A percentile compares a stretch with the other conserved stretches of the same genome.
These are phyloP conservation scores for Drosophila littoralis DNA, from an alignment of 1,140 invertebrate genomes.

Conservation along the genomic window DNA sequence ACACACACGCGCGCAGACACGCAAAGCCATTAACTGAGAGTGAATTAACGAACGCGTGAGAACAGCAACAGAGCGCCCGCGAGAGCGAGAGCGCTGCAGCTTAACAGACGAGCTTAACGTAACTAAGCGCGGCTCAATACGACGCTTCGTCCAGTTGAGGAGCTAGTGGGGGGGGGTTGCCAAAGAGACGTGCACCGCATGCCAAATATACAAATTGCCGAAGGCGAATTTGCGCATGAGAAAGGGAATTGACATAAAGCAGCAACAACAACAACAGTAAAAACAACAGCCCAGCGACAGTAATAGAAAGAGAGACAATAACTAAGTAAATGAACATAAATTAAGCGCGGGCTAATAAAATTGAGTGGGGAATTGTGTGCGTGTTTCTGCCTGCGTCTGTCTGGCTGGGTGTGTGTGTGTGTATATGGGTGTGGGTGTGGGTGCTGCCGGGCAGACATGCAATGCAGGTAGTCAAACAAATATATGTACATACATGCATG, in stretches of 20 bases:
- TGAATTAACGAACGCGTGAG: constrained; percentile 20
- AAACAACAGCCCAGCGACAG: constrained; percentile 22
- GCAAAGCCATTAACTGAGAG: constrained; percentile 29
- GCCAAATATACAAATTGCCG: constrained; percentile 35
- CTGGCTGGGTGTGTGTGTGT: neutral
- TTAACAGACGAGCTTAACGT: constrained; percentile 65
- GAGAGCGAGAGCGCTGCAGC: constrained; percentile 31
- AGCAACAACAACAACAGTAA: constrained; percentile 34
- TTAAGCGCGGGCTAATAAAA: constrained; percentile 44
- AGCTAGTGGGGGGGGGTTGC: neutral
- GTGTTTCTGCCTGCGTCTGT: constrained; percentile 2
- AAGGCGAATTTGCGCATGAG: constrained; percentile 1
- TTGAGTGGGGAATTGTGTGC: constrained; percentile 12
- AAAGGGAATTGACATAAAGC: constrained; percentile 29
- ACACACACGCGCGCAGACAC: neutral
- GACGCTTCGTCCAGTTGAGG: constrained; percentile 14
- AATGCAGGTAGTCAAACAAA: constrained; percentile 22
- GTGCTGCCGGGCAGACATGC: constrained; percentile 27
- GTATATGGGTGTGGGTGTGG: constrained; percentile 11
- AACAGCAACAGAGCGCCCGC: neutral
- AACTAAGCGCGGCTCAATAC: constrained; percentile 66
- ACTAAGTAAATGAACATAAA: constrained; percentile 67
- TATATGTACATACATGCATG: neutral
- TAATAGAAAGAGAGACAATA: constrained; percentile 22
- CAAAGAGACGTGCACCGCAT: constrained; percentile 62